Base-by-base conservation (phyloP, 2,888 invertebrate species). In the Zele albiditarsus region DNA sequence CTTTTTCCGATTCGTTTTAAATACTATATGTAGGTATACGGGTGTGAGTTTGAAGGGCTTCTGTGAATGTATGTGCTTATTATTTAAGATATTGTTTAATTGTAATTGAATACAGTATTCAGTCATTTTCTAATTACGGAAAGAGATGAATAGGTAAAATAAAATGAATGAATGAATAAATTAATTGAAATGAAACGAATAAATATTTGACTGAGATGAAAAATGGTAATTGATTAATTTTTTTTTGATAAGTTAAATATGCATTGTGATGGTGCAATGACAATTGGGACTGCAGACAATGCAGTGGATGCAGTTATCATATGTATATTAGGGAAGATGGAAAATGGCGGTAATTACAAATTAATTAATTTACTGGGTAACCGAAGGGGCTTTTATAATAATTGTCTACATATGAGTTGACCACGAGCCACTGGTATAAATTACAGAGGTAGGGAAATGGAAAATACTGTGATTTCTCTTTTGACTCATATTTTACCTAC, bases 91-190 rank as follows among this genome's bases (percentile, higher is more conserved):
- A 82, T 77, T 74, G 71, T 81, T 78, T 75, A 79, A 79, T 81
- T 77, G 72, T 83, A 82, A 20, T 81, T 80, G 78, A 84, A 78
- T 83, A 83, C 78, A 83, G 78, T 81, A 78, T 80, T 81, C 85
- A 84, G 85, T 85, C 84, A 80, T 83, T 85, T 80, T 76, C 80
- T 82, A 84, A 80, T 81, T 81, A 78, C 80, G 77, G 80, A 80
- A 79, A 77, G 70, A 81, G 78, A 78, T 25, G 12, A 25, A 16
- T 27, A 27, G 25, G 66, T 28, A 62, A 62, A 65, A 14, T 38
- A 71, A 67, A 28, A 20, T 27, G 14, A 46, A 16, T 28, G 46
- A 31, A 70, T 28, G 67, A 62, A 63, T 23, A 33, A 71, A 71
- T 62, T 14, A 28, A 49, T 3, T 23, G 42, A 62, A 70, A 70